Base-by-base conservation (phyloP, 92 coral and sea anemone genomes). In the Zoanthus solanderi region DNA sequence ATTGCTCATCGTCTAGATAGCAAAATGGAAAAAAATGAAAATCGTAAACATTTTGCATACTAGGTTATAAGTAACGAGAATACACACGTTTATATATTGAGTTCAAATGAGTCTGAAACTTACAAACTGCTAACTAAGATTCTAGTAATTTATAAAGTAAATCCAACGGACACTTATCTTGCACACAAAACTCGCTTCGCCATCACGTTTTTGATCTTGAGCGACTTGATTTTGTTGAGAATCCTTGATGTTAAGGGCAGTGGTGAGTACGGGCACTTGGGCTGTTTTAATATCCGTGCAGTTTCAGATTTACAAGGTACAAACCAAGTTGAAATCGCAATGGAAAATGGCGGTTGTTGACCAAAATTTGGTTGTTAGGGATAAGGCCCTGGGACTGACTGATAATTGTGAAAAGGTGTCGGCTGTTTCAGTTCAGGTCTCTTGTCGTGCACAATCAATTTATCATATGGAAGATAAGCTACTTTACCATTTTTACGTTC, bases 381-480 rank as follows among this genome's bases (percentile, higher is more conserved):
- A 61, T 61, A 17, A 42, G 77, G 50, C 42, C 77, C 53, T 72
- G 77, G 54, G 47, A 72, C 56, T 53, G 77, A 72, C 15, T 72
- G 77, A 47, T 72, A 61, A 61, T 61, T 61, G 68, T 61, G 7
- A 61, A 61, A 61, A 1, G n/a, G 28, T 16, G 30, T 61, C 68
- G 7, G 68, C 68, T 61, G 6, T 16, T 5, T 61, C 14, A 10
- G 28, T 14, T 72, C 77, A 15, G 53, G 71, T 68, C 44, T 68
- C 52, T 17, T 34, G 10, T 83, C 44, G 14, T 83, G 63, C 71
- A 67, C 80, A 54, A 89, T 76, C 7, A 92, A 78, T 76, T 89
- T 92, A 85, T 89, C 88, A 76, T 72, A 89, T 0, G 90, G 72
- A 10, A 89, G 53, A 54, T 57, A 86, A 30, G 90, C 92, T 18